phyloP scores from a whole-genome alignment of 2,888 invertebrate species.

The Leucoma salicis region DNA sequence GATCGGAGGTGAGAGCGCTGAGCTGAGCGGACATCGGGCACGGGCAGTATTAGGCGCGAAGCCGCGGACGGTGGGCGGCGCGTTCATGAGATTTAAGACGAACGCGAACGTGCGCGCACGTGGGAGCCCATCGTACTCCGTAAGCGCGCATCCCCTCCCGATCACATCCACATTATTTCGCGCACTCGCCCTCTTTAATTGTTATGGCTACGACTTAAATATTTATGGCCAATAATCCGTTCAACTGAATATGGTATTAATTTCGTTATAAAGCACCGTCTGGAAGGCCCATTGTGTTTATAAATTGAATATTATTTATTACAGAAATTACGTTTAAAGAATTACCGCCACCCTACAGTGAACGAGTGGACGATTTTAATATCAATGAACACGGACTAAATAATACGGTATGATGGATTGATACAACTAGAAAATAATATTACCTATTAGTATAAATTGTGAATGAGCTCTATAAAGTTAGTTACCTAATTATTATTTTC shows the following conservation, averaged over 20 bases:
- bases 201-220: conserved; percentile 46
- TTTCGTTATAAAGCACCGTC: conserved; percentile 45
- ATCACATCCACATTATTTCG: conserved; percentile 44
- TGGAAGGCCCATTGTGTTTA: conserved; percentile 48
- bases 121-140: conserved; percentile 39
- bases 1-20: conserved; percentile 6
- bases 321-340: conserved; percentile 68
- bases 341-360: conserved; percentile 68
- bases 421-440: background rate
- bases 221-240: conserved; percentile 57
- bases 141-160: conserved; percentile 47
- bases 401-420: conserved; percentile 41
- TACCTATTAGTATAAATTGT: background rate
- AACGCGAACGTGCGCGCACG: conserved; percentile 24
- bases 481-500: conserved; percentile 37
- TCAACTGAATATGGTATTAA: conserved; percentile 55
- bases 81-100: conserved; percentile 21
- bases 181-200: conserved; percentile 49
- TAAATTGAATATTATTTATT: conserved; percentile 47
- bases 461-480: background rate
- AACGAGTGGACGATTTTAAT: conserved; percentile 49
- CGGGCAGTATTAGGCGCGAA: conserved; percentile 51
- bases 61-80: conserved; percentile 49
- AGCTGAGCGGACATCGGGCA: conserved; percentile 3
- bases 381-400: conserved; percentile 35